Conservation (phyloP, 2,113 vertebrate genomes). For the Philantomba maxwellii region DNA sequence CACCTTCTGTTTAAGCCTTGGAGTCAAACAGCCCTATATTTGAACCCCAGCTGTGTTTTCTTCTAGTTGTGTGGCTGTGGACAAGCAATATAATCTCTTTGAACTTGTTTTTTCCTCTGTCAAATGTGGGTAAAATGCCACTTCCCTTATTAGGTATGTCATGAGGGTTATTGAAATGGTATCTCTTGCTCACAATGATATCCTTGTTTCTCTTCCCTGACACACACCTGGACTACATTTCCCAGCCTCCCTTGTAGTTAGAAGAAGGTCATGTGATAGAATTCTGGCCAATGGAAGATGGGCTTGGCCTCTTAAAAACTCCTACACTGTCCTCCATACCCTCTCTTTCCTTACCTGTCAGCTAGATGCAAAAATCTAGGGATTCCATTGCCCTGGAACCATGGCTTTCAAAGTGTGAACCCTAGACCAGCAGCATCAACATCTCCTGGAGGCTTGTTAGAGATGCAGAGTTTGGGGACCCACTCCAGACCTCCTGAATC, state of each 20-base stretch:
- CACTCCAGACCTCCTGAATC: neutral
- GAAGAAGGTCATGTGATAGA: neutral
- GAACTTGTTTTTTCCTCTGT: neutral
- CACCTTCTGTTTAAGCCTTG: neutral
- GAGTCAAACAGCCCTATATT: neutral
- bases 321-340: neutral
- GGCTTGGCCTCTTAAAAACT: neutral
- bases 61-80: neutral
- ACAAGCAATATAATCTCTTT: neutral
- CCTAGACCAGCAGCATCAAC: neutral
- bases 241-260: neutral
- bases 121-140: neutral
- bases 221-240: neutral
- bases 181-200: neutral
- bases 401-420: neutral
- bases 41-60: neutral
- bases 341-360: neutral
- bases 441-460: neutral
- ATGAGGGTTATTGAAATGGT: neutral
- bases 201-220: neutral
- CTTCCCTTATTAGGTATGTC: neutral
- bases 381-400: neutral
- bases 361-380: neutral
- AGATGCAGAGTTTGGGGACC: neutral
- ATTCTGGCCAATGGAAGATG: neutral